Base-by-base conservation (phyloP, 2,797 vertebrate genomes). In the Anomalospiza imberbis region DNA sequence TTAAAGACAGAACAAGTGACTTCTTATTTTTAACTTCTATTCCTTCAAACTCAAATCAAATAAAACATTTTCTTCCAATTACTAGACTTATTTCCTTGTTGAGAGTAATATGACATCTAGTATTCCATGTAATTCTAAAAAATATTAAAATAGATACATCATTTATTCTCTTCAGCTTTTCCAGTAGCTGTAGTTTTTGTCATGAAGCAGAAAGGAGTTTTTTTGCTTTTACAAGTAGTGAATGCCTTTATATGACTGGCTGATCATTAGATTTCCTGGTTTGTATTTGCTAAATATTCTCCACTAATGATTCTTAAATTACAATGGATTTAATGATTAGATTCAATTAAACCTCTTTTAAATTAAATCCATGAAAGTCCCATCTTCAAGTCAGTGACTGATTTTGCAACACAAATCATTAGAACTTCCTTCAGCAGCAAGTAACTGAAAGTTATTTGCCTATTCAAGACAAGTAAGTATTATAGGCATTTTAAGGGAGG, bases 371-470 rank as follows among this genome's bases (percentile, higher is more conserved):
- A 73, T 54, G 28, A 47, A 82, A 91, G 38, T 38, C 38, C 38
- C 66, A 58, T 88, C 61, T 82, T 82, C 70, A 63, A 58, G 75
- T 91, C 79, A 63, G 31, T 48, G 32, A 72, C 31, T 77, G 75
- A 80, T 92, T 91, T 85, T 94, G 77, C 57, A 94, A 95, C 31
- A 73, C 55, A 62, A 67, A 85, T 70, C 32, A 71, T 71, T 36
- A 86, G 53, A 92, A 86, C 40, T 78, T 92, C 40, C 55, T 88
- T 85, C 77, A 75, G 50, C 73, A 92, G 60, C 57, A 88, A 92
- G 58, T 66, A 88, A 92, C 79, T 66, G 34, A 9, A 88, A 82
- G 72, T 45, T 87, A 72, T 61, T 89, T 85, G 77, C 55, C 81
- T 74, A 45, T 68, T 88, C 67, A 81, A 76, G 82, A 89, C 25